Evolutionary conservation across 2,888 invertebrate genomes (phyloP).

Genomic region (Ptychoptera albimana): DNA sequence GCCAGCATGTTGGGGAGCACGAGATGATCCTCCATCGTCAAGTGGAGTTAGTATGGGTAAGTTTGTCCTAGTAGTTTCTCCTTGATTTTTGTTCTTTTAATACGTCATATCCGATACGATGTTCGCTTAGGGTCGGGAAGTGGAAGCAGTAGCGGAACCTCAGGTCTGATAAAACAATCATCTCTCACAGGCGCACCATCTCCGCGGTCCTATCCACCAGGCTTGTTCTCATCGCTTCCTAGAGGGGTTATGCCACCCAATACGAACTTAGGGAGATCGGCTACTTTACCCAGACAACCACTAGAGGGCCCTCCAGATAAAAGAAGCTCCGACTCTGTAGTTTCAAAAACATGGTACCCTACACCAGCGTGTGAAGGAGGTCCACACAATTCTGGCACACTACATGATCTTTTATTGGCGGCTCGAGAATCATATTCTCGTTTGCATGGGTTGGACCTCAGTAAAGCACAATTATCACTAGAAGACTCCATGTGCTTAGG

Average conservation of each 20-base stretch:
- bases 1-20: slow-evolving; percentile 35
- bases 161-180: slow-evolving; percentile 21
- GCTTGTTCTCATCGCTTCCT: slow-evolving; percentile 33
- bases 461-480: slow-evolving; percentile 36
- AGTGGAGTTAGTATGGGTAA: slow-evolving; percentile 35
- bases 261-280: slow-evolving; percentile 31
- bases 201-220: slow-evolving; percentile 22
- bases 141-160: slow-evolving; percentile 31
- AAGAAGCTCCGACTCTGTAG: slow-evolving; percentile 36
- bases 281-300: slow-evolving; percentile 33
- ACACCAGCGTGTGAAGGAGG: slow-evolving; percentile 35
- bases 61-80: slow-evolving; percentile 6
- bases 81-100: background rate
- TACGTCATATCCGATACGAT: background rate
- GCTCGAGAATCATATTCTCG: slow-evolving; percentile 34
- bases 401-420: slow-evolving; percentile 22
- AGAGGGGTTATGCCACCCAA: slow-evolving; percentile 32
- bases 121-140: slow-evolving; percentile 26
- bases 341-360: slow-evolving; percentile 35
- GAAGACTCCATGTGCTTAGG: slow-evolving; percentile 39
- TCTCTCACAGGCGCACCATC: slow-evolving; percentile 20
- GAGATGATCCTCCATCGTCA: slow-evolving; percentile 35
- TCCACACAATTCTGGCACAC: slow-evolving; percentile 20
- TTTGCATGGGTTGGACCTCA: slow-evolving; percentile 36
- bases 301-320: slow-evolving; percentile 30